Evolutionary conservation across 2,888 invertebrate genomes (phyloP).

Genomic region (Heterodera filipjevi): DNA sequence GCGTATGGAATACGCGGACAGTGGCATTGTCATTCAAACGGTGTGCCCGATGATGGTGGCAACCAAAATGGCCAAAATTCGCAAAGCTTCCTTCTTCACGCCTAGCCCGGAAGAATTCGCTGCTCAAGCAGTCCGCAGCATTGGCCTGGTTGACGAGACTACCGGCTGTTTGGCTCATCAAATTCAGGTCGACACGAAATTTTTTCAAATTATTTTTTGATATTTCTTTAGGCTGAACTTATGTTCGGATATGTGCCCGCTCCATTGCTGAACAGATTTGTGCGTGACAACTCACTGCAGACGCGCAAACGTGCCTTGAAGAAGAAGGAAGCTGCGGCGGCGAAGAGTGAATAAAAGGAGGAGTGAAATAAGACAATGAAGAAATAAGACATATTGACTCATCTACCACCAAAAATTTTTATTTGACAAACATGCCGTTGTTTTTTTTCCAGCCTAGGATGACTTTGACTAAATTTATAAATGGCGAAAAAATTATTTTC

Average conservation of each 20-base stretch:
- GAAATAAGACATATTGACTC: too few relatives aligned
- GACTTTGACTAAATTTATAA: too few relatives aligned
- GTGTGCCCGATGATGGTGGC: slow-evolving; percentile 62
- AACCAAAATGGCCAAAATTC: slow-evolving; percentile 61
- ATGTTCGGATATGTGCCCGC: slow-evolving; percentile 48
- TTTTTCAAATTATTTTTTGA: background rate
- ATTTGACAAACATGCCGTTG: too few relatives aligned
- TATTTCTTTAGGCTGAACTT: slow-evolving; percentile 42
- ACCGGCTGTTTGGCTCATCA: slow-evolving; percentile 59
- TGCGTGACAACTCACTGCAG: slow-evolving; percentile 47
- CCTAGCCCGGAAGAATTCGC: slow-evolving; percentile 52
- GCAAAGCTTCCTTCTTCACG: slow-evolving; percentile 53
- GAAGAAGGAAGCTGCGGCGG: slow-evolving; percentile 37
- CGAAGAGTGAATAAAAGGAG: slow-evolving; percentile 20
- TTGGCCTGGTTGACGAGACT: slow-evolving; percentile 56
- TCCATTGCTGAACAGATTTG: slow-evolving; percentile 48
- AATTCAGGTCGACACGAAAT: slow-evolving; percentile 40
- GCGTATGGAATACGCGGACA: slow-evolving; percentile 65
- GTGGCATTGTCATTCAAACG: slow-evolving; percentile 66
- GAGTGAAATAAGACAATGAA: background rate
- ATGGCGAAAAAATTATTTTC: too few relatives aligned
- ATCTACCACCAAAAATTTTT: too few relatives aligned
- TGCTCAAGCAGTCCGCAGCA: slow-evolving; percentile 52
- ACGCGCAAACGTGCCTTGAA: slow-evolving; percentile 58
- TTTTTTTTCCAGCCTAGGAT: too few relatives aligned